Evolutionary conservation across 2,888 invertebrate genomes (phyloP), one percentile per base, ranked within the genome.

Genomic region (Steinernema hermaphroditum): DNA sequence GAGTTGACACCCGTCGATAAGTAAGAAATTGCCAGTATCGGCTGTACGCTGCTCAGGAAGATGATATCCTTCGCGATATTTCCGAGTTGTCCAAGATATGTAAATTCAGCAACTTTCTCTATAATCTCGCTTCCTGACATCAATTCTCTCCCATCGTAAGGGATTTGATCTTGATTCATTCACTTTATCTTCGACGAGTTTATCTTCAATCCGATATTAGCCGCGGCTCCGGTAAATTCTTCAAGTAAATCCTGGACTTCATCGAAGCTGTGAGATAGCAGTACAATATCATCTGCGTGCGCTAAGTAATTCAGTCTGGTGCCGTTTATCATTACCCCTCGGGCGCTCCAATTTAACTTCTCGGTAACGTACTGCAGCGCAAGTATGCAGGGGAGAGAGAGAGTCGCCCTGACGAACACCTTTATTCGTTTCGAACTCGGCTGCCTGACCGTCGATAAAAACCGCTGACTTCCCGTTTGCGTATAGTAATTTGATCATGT

Each of bases 221-320:
- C 22, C 24, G 70, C 22, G 19, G 19, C 57, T n/a, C 1, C n/a
- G 19, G 16, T 16, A 2, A 71, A 29, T 6, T 22, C 50, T 4
- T 71, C 62, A 16, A 54, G 16, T 27, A 57, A 27, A 2, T 1
- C 24, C 50, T 54, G 54, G 16, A 68, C 19, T 8, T 57, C 4
- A 2, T 6, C 54, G 14, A 4, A 1, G 14, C 14, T 8, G 24
- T 22, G 69, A 14, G 69, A 9, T 1, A 44, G 43, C 1, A 70
- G 19, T 37, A 27, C 44, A 24, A 70, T 44, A 22, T 70, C 70
- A 19, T 70, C 70, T 14, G 70, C 70, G 27, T 70, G 43, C 1
- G 44, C 44, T n/a, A 70, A 19, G 16, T 41, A 41, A 6, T 22
- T 9, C 14, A 70, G 43, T 8, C 9, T 14, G 1, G 1, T 43